phyloP scores from a whole-genome alignment of 2,797 vertebrate species.

The Lepus oiostolus region DNA sequence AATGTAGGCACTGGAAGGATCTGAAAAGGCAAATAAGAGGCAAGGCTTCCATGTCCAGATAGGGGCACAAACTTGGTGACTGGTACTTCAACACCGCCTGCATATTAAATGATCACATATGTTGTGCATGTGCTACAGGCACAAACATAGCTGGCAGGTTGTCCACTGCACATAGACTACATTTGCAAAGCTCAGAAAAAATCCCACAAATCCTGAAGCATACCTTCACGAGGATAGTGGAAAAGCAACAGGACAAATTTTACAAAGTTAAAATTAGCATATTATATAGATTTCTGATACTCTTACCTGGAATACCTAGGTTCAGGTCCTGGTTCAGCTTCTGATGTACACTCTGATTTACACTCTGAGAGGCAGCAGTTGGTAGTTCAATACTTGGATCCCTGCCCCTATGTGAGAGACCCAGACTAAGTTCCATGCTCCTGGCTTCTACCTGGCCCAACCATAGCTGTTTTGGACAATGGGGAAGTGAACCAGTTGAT shows the following conservation, averaged over 20 bases:
- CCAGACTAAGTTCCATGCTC: too few species aligned
- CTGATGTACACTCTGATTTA: too few species aligned
- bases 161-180: background rate
- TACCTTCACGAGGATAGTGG: background rate
- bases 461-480: too few species aligned
- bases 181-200: fast-evolving
- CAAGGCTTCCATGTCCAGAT: background rate
- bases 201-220: background rate
- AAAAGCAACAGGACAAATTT: background rate
- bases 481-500: too few species aligned
- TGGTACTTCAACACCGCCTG: background rate
- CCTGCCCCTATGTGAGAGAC: too few species aligned
- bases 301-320: too few species aligned
- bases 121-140: fast-evolving
- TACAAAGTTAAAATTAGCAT: background rate
- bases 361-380: too few species aligned
- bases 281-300: background rate
- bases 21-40: background rate
- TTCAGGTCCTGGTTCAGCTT: too few species aligned
- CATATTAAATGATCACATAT: background rate
- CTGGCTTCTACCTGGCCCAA: too few species aligned
- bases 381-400: too few species aligned
- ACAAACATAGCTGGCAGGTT: fast-evolving
- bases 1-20: background rate
- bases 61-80: background rate